Percentiles rank a stretch among this genome's conserved stretches.
These are phyloP conservation scores for Limosa lapponica DNA, from an alignment of 2,797 vertebrate genomes.

Conservation along the genomic window DNA sequence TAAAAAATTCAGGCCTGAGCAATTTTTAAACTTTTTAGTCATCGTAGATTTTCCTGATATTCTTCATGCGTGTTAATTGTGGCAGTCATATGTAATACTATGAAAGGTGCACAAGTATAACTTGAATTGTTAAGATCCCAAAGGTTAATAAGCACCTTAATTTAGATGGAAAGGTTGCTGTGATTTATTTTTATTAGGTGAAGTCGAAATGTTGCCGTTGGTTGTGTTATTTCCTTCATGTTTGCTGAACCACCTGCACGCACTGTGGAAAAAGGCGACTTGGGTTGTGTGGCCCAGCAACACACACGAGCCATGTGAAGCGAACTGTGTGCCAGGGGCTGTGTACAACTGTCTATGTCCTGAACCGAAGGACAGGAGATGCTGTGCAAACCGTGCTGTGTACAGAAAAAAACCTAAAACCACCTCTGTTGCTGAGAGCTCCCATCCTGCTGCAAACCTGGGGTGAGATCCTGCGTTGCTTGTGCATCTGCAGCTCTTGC, in stretches of 20 bases:
- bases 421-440: not conserved
- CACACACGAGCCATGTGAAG: not conserved
- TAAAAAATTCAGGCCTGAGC: not conserved
- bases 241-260: not conserved
- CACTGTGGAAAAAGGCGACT: not conserved
- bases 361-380: not conserved
- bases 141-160: conserved; percentile 33
- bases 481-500: fast-evolving
- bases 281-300: not conserved
- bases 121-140: conserved; percentile 14
- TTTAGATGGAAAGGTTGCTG: conserved; percentile 22
- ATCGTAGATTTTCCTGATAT: not conserved
- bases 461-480: not conserved
- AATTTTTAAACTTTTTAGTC: not conserved
- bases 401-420: not conserved
- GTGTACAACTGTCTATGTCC: not conserved
- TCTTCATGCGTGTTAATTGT: not conserved
- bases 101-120: not conserved
- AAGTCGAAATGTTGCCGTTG: not conserved
- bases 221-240: not conserved
- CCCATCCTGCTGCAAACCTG: not conserved
- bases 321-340: not conserved
- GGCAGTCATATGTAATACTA: not conserved
- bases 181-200: conserved; percentile 58
- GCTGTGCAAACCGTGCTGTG: not conserved